Evolutionary conservation across 1,140 invertebrate genomes (phyloP).

Genomic region (Drepana arcuata): DNA sequence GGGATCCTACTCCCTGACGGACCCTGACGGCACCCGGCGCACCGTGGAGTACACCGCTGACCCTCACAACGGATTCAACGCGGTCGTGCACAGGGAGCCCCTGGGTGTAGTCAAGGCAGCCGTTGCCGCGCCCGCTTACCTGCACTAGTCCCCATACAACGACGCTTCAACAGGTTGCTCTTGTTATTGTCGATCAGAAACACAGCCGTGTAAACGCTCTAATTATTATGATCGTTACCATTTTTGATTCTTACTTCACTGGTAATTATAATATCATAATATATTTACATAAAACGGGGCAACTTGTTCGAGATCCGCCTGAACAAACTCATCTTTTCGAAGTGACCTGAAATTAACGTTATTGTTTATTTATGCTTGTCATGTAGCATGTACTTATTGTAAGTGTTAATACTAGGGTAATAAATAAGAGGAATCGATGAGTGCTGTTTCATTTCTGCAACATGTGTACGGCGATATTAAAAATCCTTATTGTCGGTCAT

Average conservation of each 20-base stretch:
- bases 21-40: constrained; percentile 77
- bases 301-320: constrained; percentile 19
- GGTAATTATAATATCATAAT: too few relatives aligned
- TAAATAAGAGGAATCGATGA: constrained; percentile 54
- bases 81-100: constrained; percentile 63
- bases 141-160: constrained; percentile 23
- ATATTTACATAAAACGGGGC: too few relatives aligned
- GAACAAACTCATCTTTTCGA: constrained; percentile 6
- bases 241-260: too few relatives aligned
- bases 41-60: constrained; percentile 78
- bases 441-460: neutral
- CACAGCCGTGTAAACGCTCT: too few relatives aligned
- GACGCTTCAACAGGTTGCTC: neutral
- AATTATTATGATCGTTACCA: too few relatives aligned
- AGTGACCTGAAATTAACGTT: constrained; percentile 32
- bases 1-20: constrained; percentile 76
- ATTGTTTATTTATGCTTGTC: constrained; percentile 26
- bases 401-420: constrained; percentile 51
- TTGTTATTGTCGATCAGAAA: too few relatives aligned
- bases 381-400: constrained; percentile 25
- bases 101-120: constrained; percentile 44
- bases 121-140: constrained; percentile 23
- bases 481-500: too few relatives aligned
- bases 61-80: constrained; percentile 71
- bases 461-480: too few relatives aligned